These are phyloP conservation scores for Kryphioiulus occultus DNA, from an alignment of 2,888 invertebrate genomes.

Conservation along the genomic window DNA sequence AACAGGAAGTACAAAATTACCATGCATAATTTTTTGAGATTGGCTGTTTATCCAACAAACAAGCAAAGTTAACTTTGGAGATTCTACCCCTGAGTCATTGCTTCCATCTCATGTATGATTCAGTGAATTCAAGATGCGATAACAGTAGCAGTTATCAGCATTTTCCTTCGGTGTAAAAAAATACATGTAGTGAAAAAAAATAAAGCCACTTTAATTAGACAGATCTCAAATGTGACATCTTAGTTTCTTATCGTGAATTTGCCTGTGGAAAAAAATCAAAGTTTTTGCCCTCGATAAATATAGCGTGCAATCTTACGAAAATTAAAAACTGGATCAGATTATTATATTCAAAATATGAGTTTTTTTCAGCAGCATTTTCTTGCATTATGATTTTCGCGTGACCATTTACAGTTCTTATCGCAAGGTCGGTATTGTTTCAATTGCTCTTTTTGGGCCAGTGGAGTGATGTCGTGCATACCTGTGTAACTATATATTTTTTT, in stretches of 20 bases:
- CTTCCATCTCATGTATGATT: background rate
- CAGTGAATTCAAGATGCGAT: background rate
- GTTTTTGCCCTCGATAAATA: background rate
- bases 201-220: background rate
- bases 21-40: background rate
- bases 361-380: background rate
- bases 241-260: slow-evolving; percentile 1
- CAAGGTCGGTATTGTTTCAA: background rate
- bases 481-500: background rate
- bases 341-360: background rate
- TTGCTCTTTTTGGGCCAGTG: background rate
- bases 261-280: background rate
- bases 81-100: background rate
- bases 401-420: background rate
- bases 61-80: background rate
- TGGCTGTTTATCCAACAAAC: background rate
- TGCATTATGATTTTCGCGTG: background rate
- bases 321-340: background rate
- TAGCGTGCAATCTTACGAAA: background rate
- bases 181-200: no score
- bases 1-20: no score
- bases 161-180: background rate
- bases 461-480: background rate
- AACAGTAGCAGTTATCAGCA: background rate
- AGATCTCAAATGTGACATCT: background rate